Conservation (phyloP, 2,888 invertebrate genomes). For the Bhutanitis thaidina region DNA sequence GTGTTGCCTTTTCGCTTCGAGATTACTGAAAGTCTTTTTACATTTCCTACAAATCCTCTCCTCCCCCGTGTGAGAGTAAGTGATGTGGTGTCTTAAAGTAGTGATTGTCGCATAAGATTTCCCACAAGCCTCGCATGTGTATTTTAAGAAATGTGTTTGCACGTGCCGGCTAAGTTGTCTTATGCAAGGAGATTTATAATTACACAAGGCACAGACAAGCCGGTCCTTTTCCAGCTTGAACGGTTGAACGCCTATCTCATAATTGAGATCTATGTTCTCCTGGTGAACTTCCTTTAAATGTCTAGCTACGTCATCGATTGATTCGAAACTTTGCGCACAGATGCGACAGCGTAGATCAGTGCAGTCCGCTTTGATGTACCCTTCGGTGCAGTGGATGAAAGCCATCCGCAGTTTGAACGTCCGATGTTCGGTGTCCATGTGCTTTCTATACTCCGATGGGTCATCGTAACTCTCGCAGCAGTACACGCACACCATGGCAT, state of each 20-base stretch:
- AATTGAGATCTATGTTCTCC: slow-evolving; percentile 41
- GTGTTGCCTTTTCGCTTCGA: slow-evolving; percentile 54
- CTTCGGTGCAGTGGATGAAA: slow-evolving; percentile 56
- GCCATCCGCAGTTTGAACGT: slow-evolving; percentile 53
- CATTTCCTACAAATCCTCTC: slow-evolving; percentile 60
- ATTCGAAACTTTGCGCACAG: slow-evolving; percentile 41
- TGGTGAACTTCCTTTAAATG: slow-evolving; percentile 51
- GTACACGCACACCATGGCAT: slow-evolving; percentile 66
- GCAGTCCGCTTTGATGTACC: slow-evolving; percentile 62
- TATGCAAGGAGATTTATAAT: slow-evolving; percentile 45
- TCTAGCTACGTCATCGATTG: slow-evolving; percentile 45
- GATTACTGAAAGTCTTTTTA: slow-evolving; percentile 47
- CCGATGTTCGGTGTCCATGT: slow-evolving; percentile 59
- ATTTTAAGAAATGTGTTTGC: slow-evolving; percentile 56
- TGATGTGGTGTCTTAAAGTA: slow-evolving; percentile 52
- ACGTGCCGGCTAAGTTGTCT: slow-evolving; percentile 62
- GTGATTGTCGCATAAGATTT: slow-evolving; percentile 61
- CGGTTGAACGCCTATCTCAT: slow-evolving; percentile 56
- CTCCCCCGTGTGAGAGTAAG: slow-evolving; percentile 47
- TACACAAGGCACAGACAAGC: slow-evolving; percentile 53
- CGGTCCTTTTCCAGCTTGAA: slow-evolving; percentile 56
- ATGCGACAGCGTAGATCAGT: slow-evolving; percentile 57
- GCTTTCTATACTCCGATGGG: slow-evolving; percentile 49
- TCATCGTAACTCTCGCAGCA: slow-evolving; percentile 60
- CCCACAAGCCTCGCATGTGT: slow-evolving; percentile 65